Conservation (phyloP, 2,888 invertebrate genomes). For the Myathropa florea region DNA sequence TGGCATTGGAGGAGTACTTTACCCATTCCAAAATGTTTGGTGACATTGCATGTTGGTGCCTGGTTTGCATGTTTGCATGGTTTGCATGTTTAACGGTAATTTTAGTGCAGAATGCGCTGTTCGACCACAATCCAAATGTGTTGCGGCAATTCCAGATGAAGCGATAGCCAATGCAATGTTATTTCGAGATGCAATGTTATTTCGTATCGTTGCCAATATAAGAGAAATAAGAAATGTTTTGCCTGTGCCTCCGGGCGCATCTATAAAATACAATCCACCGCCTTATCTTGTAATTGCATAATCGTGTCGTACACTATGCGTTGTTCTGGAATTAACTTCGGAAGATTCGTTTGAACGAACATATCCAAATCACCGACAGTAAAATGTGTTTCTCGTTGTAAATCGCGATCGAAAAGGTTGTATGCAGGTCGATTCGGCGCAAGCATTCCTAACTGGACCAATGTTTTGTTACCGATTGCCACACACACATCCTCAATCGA, state of each 20-base stretch:
- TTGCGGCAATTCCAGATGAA: slow-evolving; percentile 64
- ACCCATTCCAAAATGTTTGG: slow-evolving; percentile 74
- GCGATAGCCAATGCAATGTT: slow-evolving; percentile 4
- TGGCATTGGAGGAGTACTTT: slow-evolving; percentile 73
- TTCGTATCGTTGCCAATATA: not conserved
- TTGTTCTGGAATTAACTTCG: not conserved
- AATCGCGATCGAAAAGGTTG: too few species aligned
- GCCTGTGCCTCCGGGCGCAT: not conserved
- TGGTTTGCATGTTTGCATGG: too few species aligned
- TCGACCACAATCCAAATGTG: slow-evolving; percentile 64
- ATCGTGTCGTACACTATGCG: slow-evolving; percentile 2
- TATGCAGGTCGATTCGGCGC: slow-evolving; percentile 57
- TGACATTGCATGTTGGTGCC: slow-evolving; percentile 74
- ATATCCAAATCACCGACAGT: too few species aligned
- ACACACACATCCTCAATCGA: too few species aligned
- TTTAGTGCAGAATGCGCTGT: slow-evolving; percentile 71
- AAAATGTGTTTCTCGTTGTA: too few species aligned
- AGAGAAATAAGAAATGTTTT: not conserved
- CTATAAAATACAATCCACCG: not conserved
- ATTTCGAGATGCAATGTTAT: too few species aligned
- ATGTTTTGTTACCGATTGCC: too few species aligned
- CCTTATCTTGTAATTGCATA: not conserved
- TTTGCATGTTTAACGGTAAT: too few species aligned
- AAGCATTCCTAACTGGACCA: slow-evolving; percentile 66
- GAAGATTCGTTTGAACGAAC: too few species aligned